phyloP scores from a whole-genome alignment of 2,113 vertebrate genomes.

The Bujurquina vittata region DNA sequence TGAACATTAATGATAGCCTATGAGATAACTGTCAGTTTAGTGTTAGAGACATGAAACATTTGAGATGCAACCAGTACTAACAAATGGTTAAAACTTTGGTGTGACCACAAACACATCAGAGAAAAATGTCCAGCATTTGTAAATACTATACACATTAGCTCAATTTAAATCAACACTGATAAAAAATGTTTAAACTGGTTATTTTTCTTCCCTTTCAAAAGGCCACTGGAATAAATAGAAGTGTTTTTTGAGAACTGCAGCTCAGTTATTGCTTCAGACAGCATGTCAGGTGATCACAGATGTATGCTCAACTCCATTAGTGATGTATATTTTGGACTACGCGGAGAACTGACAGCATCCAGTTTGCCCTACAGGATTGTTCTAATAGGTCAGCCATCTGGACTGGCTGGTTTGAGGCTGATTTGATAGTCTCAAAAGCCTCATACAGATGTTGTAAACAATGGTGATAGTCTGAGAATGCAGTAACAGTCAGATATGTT shows the following conservation, averaged over 20 bases:
- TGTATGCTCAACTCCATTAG: slow-evolving; percentile 8
- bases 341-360: slow-evolving; percentile 39
- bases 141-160: slow-evolving; percentile 53
- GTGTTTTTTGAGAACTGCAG: slow-evolving; percentile 24
- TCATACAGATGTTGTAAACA: slow-evolving; percentile 45
- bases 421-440: slow-evolving; percentile 22
- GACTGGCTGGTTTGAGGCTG: slow-evolving; percentile 35
- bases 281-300: slow-evolving; percentile 18
- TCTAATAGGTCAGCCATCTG: slow-evolving; percentile 38
- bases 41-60: slow-evolving; percentile 14
- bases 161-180: slow-evolving; percentile 33
- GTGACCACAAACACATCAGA: slow-evolving; percentile 55
- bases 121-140: slow-evolving; percentile 79
- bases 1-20: not conserved
- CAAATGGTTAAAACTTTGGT: slow-evolving; percentile 64
- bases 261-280: slow-evolving; percentile 16
- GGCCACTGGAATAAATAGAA: slow-evolving; percentile 69
- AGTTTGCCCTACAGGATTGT: slow-evolving; percentile 18
- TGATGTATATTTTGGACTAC: slow-evolving; percentile 11
- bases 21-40: not conserved
- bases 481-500: slow-evolving; percentile 45
- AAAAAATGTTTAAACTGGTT: slow-evolving; percentile 26
- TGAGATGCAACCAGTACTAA: slow-evolving; percentile 14
- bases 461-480: slow-evolving; percentile 19
- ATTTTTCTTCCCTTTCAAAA: slow-evolving; percentile 40